Percentiles rank a stretch among this genome's conserved stretches.
These are phyloP conservation scores for Heliconius hewitsoni DNA, from an alignment of 1,140 invertebrate species.

Conservation along the genomic window DNA sequence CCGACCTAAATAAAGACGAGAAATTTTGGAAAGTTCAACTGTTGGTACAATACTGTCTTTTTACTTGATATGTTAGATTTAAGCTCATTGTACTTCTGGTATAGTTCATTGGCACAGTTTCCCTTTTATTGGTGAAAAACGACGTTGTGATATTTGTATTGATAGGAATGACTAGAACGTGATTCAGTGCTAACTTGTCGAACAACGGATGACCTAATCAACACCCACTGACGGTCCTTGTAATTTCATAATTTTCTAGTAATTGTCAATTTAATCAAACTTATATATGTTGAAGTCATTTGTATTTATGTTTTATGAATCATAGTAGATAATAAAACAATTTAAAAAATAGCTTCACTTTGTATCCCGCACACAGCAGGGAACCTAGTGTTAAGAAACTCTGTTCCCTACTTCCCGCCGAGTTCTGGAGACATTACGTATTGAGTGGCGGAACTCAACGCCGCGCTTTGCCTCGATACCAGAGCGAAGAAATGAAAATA, in stretches of 20 bases:
- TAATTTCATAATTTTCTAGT: conserved; percentile 31
- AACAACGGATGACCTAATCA: conserved; percentile 55
- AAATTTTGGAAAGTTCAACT: conserved; percentile 18
- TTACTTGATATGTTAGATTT: conserved; percentile 12
- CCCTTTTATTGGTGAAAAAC: conserved; percentile 1
- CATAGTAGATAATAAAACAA: not conserved
- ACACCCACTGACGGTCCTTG: conserved; percentile 47
- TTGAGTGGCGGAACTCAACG: too few species aligned
- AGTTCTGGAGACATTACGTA: too few species aligned
- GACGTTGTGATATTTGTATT: not conserved
- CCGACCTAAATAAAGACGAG: conserved; percentile 14
- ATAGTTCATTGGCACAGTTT: conserved; percentile 31
- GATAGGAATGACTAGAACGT: not conserved
- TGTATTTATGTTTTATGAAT: not conserved
- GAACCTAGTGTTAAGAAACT: too few species aligned
- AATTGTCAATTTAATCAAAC: conserved; percentile 17
- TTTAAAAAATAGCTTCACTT: too few species aligned
- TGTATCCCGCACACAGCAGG: too few species aligned
- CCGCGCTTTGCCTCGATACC: too few species aligned
- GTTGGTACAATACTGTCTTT: conserved; percentile 4
- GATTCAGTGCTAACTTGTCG: conserved; percentile 25
- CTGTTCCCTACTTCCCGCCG: too few species aligned
- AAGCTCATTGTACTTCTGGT: conserved; percentile 32
- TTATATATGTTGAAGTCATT: not conserved
- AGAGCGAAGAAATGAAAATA: too few species aligned